Percentiles rank a stretch among this genome's conserved stretches.
These are phyloP conservation scores for Stegodyphus dumicola DNA, from an alignment of 1,140 invertebrate species.

Conservation along the genomic window DNA sequence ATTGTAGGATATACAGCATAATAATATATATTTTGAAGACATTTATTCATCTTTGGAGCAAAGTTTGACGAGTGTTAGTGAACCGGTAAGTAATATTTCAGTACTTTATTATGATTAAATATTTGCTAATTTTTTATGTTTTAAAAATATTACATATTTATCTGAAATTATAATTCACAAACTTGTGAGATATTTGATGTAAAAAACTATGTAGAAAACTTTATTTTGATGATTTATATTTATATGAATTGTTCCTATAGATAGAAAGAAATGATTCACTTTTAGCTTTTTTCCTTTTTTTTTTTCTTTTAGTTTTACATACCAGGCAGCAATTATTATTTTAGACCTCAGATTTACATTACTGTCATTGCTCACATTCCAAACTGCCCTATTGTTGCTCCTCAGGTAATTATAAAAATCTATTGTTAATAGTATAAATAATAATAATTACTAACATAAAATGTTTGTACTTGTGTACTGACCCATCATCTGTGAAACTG, in stretches of 20 bases:
- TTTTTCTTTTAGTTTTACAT: slow-evolving; percentile 75
- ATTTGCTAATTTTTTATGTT: background rate
- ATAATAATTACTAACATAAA: no score
- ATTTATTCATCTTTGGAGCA: slow-evolving; percentile 75
- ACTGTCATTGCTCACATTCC: slow-evolving; percentile 85
- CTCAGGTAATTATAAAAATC: slow-evolving; percentile 25
- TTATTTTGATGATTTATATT: background rate
- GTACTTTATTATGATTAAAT: no score
- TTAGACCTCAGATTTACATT: slow-evolving; percentile 80
- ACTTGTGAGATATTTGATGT: background rate
- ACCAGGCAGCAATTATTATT: slow-evolving; percentile 76
- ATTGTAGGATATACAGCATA: slow-evolving; percentile 75
- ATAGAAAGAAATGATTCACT: background rate
- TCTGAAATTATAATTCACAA: background rate
- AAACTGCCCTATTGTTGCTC: slow-evolving; percentile 77
- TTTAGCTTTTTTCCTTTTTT: slow-evolving; percentile 10
- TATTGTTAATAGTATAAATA: no score
- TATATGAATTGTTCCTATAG: background rate
- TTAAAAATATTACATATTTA: no score
- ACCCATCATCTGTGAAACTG: no score
- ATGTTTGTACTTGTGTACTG: no score
- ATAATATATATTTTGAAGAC: slow-evolving; percentile 78
- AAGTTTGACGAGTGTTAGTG: slow-evolving; percentile 75
- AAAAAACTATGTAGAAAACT: background rate
- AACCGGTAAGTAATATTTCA: slow-evolving; percentile 73